phyloP scores from a whole-genome alignment of 1,140 invertebrate species.

The Oreohelix idahoensis region DNA sequence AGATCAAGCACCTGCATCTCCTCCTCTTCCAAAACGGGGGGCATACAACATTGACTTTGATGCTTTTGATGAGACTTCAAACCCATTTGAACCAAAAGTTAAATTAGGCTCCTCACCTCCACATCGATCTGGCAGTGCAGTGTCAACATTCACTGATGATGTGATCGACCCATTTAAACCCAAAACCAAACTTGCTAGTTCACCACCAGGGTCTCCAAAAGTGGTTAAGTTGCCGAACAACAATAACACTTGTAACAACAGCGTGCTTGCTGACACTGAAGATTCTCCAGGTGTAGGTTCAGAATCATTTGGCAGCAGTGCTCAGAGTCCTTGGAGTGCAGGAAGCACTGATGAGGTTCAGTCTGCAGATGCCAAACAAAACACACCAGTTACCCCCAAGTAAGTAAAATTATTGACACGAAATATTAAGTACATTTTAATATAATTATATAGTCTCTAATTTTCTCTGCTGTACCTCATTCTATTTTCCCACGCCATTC shows the following conservation, averaged over 20 bases:
- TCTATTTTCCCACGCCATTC: too few relatives aligned
- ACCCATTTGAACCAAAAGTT: slow-evolving; percentile 29
- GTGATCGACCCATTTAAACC: slow-evolving; percentile 23
- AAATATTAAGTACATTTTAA: too few relatives aligned
- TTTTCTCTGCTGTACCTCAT: too few relatives aligned
- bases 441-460: too few relatives aligned
- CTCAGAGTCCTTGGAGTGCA: background rate
- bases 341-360: background rate
- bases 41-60: slow-evolving; percentile 35
- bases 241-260: slow-evolving; percentile 3
- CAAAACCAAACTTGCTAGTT: background rate
- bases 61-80: slow-evolving; percentile 12
- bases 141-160: background rate
- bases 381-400: slow-evolving; percentile 8
- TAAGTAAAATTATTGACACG: slow-evolving; percentile 2
- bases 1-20: slow-evolving; percentile 12
- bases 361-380: background rate
- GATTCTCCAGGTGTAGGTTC: too few relatives aligned
- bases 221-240: background rate
- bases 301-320: background rate
- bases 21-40: slow-evolving; percentile 30
- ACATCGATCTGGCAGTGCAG: background rate
- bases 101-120: slow-evolving; percentile 32
- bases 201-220: slow-evolving; percentile 28
- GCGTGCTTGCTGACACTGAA: background rate